phyloP scores from a whole-genome alignment of 2,113 vertebrate species.

The Mobula hypostoma region DNA sequence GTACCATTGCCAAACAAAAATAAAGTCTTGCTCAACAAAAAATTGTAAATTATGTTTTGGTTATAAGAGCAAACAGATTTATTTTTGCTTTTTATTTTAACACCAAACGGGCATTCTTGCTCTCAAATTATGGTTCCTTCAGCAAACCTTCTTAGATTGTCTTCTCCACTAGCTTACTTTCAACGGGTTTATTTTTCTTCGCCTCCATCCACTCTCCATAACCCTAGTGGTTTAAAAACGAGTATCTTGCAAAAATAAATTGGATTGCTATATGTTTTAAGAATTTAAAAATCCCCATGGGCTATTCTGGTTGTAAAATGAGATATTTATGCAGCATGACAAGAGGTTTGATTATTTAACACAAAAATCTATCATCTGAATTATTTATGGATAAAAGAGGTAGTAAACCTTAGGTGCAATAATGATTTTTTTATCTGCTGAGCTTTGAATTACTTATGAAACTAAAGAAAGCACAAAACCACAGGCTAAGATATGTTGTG shows the following conservation, averaged over 20 bases:
- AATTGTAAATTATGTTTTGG: neutral
- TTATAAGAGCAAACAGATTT: neutral
- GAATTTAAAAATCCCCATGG: constrained; percentile 33
- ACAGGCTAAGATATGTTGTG: constrained; percentile 7
- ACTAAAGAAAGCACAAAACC: neutral
- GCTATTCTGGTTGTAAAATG: constrained; percentile 33
- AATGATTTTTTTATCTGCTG: constrained; percentile 26
- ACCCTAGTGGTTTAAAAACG: neutral
- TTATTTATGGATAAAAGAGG: constrained; percentile 35
- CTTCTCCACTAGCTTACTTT: neutral
- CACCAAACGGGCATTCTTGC: neutral
- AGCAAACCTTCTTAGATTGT: neutral
- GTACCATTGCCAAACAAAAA: too few relatives aligned
- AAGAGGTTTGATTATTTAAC: constrained; percentile 36
- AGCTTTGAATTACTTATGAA: constrained; percentile 32
- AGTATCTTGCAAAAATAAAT: constrained; percentile 18
- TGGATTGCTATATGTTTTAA: constrained; percentile 27
- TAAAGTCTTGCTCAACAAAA: too few relatives aligned
- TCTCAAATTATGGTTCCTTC: neutral
- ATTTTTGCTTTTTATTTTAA: neutral
- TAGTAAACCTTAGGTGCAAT: constrained; percentile 34
- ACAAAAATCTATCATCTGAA: constrained; percentile 33
- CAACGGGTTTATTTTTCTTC: neutral
- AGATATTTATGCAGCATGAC: constrained; percentile 32
- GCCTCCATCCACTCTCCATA: neutral